Conservation (phyloP, 2,888 invertebrate species). For the Meteorus colon region DNA sequence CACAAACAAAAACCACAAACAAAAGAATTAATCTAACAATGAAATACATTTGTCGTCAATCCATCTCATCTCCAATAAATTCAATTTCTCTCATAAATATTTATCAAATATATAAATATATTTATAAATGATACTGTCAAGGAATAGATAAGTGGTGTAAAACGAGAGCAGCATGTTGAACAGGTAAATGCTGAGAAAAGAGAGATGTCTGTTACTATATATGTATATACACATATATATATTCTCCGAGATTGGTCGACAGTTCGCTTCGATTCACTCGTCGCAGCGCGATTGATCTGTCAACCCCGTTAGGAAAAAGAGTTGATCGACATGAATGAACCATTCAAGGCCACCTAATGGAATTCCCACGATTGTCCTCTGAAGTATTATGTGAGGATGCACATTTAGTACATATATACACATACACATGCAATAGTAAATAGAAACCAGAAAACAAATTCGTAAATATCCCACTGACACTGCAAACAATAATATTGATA, state of each 20-base stretch:
- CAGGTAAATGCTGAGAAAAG: constrained; percentile 29
- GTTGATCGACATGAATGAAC: constrained; percentile 73
- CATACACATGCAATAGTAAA: neutral
- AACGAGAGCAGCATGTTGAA: constrained; percentile 7
- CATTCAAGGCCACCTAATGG: constrained; percentile 72
- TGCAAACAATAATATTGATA: neutral
- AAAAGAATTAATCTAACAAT: neutral
- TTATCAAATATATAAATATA: neutral
- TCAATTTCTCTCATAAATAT: too few relatives aligned
- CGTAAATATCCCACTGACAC: neutral
- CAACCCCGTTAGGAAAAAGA: constrained; percentile 69
- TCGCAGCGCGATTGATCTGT: constrained; percentile 69
- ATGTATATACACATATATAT: neutral
- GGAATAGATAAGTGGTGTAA: neutral
- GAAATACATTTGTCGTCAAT: neutral
- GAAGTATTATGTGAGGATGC: constrained; percentile 65
- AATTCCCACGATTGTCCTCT: constrained; percentile 73
- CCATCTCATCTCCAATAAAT: too few relatives aligned
- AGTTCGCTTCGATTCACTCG: constrained; percentile 11
- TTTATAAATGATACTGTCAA: neutral
- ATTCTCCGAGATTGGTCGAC: neutral
- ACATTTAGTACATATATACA: constrained; percentile 38
- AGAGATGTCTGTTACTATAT: constrained; percentile 24
- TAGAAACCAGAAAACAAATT: neutral
- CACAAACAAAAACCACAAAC: neutral